phyloP scores from a whole-genome alignment of 1,140 invertebrate genomes.

The Pissodes strobi region DNA sequence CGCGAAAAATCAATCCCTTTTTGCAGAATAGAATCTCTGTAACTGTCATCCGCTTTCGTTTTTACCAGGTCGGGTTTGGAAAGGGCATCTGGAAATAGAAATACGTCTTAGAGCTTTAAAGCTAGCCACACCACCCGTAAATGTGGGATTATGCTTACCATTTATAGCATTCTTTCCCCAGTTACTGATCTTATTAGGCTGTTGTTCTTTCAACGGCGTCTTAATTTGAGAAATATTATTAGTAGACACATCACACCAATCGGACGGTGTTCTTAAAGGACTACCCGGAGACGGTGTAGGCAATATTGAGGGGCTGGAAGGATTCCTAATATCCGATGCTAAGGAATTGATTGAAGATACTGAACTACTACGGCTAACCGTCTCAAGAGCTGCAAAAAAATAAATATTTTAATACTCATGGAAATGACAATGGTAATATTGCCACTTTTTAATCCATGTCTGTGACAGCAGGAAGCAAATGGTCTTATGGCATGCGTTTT shows the following conservation, averaged over 20 bases:
- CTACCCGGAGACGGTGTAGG: conserved; percentile 42
- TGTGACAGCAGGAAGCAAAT: too few relatives aligned
- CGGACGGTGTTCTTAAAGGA: conserved; percentile 42
- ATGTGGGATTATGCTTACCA: too few relatives aligned
- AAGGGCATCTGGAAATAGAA: conserved; percentile 41
- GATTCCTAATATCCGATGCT: conserved; percentile 54
- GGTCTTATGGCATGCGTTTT: too few relatives aligned
- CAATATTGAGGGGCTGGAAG: conserved; percentile 46
- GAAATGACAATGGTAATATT: too few relatives aligned
- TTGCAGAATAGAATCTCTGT: conserved; percentile 49
- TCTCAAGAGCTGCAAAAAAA: conserved; percentile 32
- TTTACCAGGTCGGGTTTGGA: conserved; percentile 46
- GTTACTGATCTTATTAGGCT: conserved; percentile 47
- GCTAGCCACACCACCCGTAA: too few relatives aligned
- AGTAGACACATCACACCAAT: conserved; percentile 36
- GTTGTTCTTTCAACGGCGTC: conserved; percentile 53
- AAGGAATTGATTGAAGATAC: conserved; percentile 62
- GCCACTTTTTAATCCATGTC: too few relatives aligned
- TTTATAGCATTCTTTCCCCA: conserved; percentile 48
- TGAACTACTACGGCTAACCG: conserved; percentile 61
- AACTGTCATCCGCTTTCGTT: conserved; percentile 46
- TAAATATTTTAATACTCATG: background rate
- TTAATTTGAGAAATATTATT: conserved; percentile 32
- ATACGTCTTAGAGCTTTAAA: too few relatives aligned
- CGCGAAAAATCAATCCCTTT: conserved; percentile 67